Evolutionary conservation across 1,140 invertebrate genomes (phyloP), one percentile per base, ranked within the genome.

Genomic region (Drosophila erecta): DNA sequence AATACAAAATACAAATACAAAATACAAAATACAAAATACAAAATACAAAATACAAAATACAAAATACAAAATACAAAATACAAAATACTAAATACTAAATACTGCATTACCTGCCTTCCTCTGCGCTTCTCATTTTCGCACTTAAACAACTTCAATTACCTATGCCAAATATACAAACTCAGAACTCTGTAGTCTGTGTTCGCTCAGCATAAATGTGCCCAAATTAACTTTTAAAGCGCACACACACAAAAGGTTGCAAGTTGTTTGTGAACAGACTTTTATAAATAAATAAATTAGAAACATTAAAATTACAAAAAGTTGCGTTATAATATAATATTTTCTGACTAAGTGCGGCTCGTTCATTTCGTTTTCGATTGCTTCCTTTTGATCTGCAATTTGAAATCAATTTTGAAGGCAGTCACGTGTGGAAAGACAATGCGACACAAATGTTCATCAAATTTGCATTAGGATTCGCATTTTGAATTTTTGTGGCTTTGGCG

Each of bases 401-500:
- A 53, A 67, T 22, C 47, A 37, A 67, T 69, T 67, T 65, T 1
- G 27, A 2, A 35, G 27, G 17, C 65, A 37, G 35, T 65, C 47
- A 69, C 60, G 60, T 66, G 61, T 15, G 53, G 20, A 20, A 22
- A 40, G 44, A 62, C 64, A 64, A 64, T 41, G 44, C 7, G 15
- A 41, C 59, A 24, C 20, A 24, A 24, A 22, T 37, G 40, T 56
- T 69, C 41, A 70, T 70, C 50, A 70, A 69, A 56, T 40, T 70
- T 33, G 35, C 33, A 46, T 69, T 70, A 40, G 66, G 64, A 35
- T 4, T 55, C 33, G 17, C 24, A 67, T 69, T 69, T 69, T 67
- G 38, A 17, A 22, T 67, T 55, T 69, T 37, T 70, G 49, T 12
- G 66, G 66, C 64, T 56, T 40, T 20, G 14, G 41, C 47, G 10